Evolutionary conservation across 2,888 invertebrate genomes (phyloP).

Genomic region (Shargacucullia verbasci): DNA sequence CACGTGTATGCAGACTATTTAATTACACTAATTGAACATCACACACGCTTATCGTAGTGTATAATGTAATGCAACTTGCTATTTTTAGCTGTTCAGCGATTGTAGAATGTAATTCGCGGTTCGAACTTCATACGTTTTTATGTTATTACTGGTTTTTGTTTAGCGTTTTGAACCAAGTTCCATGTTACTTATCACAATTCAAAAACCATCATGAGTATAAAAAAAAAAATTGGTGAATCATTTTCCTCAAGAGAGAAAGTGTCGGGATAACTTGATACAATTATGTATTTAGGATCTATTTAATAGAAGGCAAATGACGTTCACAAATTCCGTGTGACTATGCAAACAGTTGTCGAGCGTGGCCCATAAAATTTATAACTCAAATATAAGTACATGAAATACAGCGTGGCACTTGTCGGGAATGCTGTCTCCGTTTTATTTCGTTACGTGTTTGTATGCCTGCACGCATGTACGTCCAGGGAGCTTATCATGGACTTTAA

Average conservation of each 20-base stretch:
- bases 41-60: slow-evolving; percentile 1
- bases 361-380: slow-evolving; percentile 80
- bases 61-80: too few species aligned
- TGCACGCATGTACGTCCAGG: slow-evolving; percentile 50
- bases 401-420: slow-evolving; percentile 70
- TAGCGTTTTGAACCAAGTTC: too few species aligned
- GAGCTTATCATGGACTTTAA: slow-evolving; percentile 8
- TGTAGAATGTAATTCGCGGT: too few species aligned
- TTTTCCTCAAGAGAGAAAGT: slow-evolving; percentile 28
- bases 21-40: slow-evolving; percentile 38
- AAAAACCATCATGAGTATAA: not conserved
- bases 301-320: slow-evolving; percentile 48
- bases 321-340: slow-evolving; percentile 75
- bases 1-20: slow-evolving; percentile 35
- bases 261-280: slow-evolving; percentile 34
- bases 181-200: too few species aligned
- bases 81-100: too few species aligned
- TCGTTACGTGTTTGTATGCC: slow-evolving; percentile 67
- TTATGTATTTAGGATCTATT: slow-evolving; percentile 55
- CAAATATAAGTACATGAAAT: slow-evolving; percentile 72
- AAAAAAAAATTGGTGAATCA: slow-evolving; percentile 22
- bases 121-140: too few species aligned
- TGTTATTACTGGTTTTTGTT: too few species aligned
- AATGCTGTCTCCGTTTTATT: slow-evolving; percentile 78
- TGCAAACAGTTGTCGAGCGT: slow-evolving; percentile 78